Conservation (phyloP, 2,888 invertebrate species). For the Leistus spinibarbis region DNA sequence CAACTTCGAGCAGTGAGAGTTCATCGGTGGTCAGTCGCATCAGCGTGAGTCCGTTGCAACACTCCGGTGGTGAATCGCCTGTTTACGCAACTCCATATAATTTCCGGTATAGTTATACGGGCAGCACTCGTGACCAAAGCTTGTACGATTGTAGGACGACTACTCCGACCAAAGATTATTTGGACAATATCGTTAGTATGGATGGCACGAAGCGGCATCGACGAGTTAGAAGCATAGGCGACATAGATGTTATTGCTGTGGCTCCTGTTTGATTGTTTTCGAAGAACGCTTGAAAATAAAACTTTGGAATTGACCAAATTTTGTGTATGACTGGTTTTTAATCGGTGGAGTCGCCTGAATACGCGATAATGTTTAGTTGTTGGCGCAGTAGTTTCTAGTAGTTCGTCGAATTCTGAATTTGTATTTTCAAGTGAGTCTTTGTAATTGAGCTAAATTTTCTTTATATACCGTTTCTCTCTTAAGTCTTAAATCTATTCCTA, state of each 20-base stretch:
- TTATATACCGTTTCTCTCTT: background rate
- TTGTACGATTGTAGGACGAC: conserved; percentile 53
- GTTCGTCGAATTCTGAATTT: background rate
- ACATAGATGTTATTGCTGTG: conserved; percentile 67
- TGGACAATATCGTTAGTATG: conserved; percentile 60
- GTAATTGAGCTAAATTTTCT: background rate
- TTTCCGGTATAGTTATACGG: conserved; percentile 43
- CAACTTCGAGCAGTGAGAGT: conserved; percentile 70
- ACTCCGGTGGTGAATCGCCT: conserved; percentile 54
- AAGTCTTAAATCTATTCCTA: background rate
- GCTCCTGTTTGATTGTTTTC: conserved; percentile 49
- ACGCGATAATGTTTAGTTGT: background rate
- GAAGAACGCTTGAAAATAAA: background rate
- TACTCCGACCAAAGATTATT: conserved; percentile 57
- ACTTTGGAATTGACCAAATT: background rate
- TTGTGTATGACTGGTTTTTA: background rate
- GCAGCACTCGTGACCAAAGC: conserved; percentile 38
- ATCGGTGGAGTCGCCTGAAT: background rate
- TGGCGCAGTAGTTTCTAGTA: background rate
- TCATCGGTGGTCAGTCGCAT: conserved; percentile 64
- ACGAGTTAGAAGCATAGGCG: conserved; percentile 75
- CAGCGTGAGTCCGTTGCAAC: conserved; percentile 56
- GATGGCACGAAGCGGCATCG: conserved; percentile 64
- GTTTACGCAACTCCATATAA: conserved; percentile 52
- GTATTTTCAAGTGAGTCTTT: background rate